phyloP scores from a whole-genome alignment of 2,888 invertebrate species.

The Empis livida region DNA sequence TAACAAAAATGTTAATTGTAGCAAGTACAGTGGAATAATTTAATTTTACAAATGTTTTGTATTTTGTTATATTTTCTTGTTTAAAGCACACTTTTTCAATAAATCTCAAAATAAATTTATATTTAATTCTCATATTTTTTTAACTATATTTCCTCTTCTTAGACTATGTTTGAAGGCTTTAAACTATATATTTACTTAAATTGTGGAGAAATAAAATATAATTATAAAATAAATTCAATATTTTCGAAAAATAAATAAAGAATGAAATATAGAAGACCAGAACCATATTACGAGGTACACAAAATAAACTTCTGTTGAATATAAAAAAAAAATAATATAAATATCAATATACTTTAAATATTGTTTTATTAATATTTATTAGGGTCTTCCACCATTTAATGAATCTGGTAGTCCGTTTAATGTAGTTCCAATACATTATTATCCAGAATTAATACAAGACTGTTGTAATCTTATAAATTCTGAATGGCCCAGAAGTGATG shows the following conservation, averaged over 20 bases:
- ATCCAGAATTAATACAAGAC: conserved; percentile 54
- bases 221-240: background rate
- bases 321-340: background rate
- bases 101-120: too few relatives aligned
- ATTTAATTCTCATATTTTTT: too few relatives aligned
- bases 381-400: conserved; percentile 36
- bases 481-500: conserved; percentile 78
- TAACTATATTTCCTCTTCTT: too few relatives aligned
- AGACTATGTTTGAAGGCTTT: too few relatives aligned
- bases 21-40: too few relatives aligned
- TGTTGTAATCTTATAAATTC: conserved; percentile 68
- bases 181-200: too few relatives aligned
- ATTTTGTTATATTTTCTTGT: too few relatives aligned
- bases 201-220: background rate
- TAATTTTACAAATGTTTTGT: too few relatives aligned
- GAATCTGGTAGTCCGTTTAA: conserved; percentile 34
- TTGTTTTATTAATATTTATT: conserved; percentile 7
- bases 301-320: background rate
- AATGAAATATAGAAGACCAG: conserved; percentile 32
- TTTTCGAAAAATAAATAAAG: background rate
- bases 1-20: too few relatives aligned
- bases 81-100: too few relatives aligned
- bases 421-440: conserved; percentile 57
- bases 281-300: conserved; percentile 33
- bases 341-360: background rate